A percentile compares a stretch with the other conserved stretches of the same genome.
phyloP scores from a whole-genome alignment of 2,113 vertebrate species.

The Cyprinus carpio region DNA sequence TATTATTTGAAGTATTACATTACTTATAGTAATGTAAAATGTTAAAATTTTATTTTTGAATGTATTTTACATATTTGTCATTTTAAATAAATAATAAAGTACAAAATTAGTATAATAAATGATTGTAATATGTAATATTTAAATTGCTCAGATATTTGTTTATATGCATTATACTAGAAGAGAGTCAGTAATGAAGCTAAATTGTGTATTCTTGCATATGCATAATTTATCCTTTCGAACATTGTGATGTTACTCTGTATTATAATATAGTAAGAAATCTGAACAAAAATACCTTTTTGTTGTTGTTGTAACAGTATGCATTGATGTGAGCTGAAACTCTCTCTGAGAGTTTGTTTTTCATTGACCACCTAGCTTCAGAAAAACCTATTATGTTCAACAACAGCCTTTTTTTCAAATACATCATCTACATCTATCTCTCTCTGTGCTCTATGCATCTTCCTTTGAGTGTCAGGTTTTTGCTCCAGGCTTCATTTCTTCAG shows the following conservation, averaged over 20 bases:
- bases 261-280: no score
- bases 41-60: no score
- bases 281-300: no score
- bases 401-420: neutral
- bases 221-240: neutral
- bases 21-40: no score
- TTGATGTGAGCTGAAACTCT: neutral
- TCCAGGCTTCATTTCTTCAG: constrained; percentile 10
- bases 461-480: constrained; percentile 10
- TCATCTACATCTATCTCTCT: constrained; percentile 31
- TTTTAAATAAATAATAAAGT: neutral
- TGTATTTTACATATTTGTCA: no score
- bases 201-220: neutral
- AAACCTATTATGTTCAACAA: neutral
- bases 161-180: neutral
- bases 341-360: neutral
- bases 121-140: neutral
- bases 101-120: neutral
- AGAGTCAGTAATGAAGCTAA: neutral
- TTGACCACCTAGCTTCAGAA: constrained; percentile 8
- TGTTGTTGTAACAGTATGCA: neutral
- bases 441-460: constrained; percentile 6
- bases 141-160: neutral
- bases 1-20: no score
- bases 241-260: no score